Conservation (phyloP, 2,888 invertebrate genomes). For the Phaonia tiefii region DNA sequence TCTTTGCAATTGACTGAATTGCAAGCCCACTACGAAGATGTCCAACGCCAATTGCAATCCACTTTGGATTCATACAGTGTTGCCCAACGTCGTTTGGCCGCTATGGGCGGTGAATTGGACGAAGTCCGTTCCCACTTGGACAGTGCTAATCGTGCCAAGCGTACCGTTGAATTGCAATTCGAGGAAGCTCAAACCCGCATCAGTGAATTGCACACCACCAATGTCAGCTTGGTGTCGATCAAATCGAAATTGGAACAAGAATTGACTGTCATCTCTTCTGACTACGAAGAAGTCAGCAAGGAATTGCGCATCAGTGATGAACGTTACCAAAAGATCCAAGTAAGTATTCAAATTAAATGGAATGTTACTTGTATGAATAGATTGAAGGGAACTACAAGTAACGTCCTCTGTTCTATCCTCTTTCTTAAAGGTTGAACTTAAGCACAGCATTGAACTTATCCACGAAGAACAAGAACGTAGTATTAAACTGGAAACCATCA, state of each 20-base stretch:
- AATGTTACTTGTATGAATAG: no score
- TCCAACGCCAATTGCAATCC: constrained; percentile 96
- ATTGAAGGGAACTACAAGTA: neutral
- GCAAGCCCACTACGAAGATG: constrained; percentile 97
- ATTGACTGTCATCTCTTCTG: constrained; percentile 92
- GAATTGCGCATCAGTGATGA: constrained; percentile 96
- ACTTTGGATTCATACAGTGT: constrained; percentile 96
- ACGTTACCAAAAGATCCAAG: constrained; percentile 94
- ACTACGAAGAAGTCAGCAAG: constrained; percentile 98
- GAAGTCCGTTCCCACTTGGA: constrained; percentile 96
- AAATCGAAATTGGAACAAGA: constrained; percentile 98
- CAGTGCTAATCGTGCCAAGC: constrained; percentile 95
- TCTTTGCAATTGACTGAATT: constrained; percentile 94
- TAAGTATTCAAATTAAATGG: constrained; percentile 72
- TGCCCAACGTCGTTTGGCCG: constrained; percentile 93
- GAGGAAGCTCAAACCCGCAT: constrained; percentile 96
- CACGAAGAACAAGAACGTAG: constrained; percentile 98
- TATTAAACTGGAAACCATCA: constrained; percentile 97
- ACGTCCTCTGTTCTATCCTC: neutral
- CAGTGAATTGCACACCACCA: constrained; percentile 96
- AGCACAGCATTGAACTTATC: constrained; percentile 95
- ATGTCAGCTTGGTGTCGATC: constrained; percentile 95
- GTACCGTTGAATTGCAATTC: constrained; percentile 92
- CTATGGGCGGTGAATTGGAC: constrained; percentile 96
- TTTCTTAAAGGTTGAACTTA: constrained; percentile 94